phyloP scores from a whole-genome alignment of 2,797 vertebrate species.

The Poeciliopsis infans region DNA sequence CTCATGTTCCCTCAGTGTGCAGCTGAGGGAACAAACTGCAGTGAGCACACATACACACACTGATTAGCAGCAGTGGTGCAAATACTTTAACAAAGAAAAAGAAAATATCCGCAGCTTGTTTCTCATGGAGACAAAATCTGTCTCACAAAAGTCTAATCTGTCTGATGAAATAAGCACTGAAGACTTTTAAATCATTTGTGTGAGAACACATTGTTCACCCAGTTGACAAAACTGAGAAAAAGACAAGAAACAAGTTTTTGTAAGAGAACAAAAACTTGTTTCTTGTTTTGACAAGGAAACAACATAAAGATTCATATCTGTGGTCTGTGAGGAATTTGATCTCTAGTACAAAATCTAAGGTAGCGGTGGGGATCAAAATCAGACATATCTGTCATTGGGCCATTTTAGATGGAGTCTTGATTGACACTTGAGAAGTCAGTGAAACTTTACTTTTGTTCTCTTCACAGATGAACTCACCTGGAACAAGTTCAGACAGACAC shows the following conservation, averaged over 20 bases:
- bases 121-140: not conserved
- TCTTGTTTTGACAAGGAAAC: not conserved
- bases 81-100: slow-evolving; percentile 51
- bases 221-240: not conserved
- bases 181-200: not conserved
- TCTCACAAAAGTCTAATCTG: not conserved
- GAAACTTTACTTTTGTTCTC: not conserved
- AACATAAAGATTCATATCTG: not conserved
- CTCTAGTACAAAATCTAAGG: not conserved
- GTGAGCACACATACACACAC: not conserved
- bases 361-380: not conserved
- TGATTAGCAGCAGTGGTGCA: slow-evolving; percentile 20
- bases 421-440: not conserved
- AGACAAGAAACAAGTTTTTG: not conserved
- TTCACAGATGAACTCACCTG: not conserved
- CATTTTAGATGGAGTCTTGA: not conserved
- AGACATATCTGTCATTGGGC: not conserved
- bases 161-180: not conserved
- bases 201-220: not conserved
- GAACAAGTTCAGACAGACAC: not conserved
- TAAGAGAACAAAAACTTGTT: no score
- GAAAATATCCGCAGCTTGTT: slow-evolving; percentile 18
- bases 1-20: no score
- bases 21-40: slow-evolving; percentile 25
- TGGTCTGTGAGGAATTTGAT: not conserved